Conservation (phyloP, 2,113 vertebrate genomes). For the Anolis sagrei region DNA sequence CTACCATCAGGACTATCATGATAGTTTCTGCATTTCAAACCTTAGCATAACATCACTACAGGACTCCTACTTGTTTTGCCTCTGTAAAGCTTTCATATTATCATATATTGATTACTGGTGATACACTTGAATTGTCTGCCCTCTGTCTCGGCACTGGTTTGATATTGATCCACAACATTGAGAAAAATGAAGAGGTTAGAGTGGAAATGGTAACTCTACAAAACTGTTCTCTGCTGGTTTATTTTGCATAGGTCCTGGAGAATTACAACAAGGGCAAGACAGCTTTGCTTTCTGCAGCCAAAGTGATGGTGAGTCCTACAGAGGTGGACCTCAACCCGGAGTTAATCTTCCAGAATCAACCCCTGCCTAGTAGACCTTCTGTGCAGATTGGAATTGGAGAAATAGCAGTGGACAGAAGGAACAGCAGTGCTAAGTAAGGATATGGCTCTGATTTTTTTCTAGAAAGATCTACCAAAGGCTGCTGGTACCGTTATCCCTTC, state of each 20-base stretch:
- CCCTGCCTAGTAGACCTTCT: conserved; percentile 72
- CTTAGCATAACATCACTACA: too few species aligned
- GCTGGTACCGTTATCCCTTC: background rate
- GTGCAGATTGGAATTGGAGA: conserved; percentile 65
- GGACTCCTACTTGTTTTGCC: background rate
- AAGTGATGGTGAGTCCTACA: conserved; percentile 99
- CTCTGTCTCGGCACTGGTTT: background rate
- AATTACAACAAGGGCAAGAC: conserved; percentile 99
- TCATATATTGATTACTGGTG: background rate
- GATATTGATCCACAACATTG: background rate
- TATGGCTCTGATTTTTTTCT: background rate
- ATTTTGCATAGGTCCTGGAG: conserved; percentile 88
- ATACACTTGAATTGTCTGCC: background rate
- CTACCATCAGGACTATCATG: background rate
- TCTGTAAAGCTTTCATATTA: background rate
- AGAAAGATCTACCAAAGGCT: conserved; percentile 17
- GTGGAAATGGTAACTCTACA: conserved; percentile 2
- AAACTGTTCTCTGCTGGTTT: conserved; percentile 32
- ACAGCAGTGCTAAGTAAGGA: conserved; percentile 91
- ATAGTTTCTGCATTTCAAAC: background rate
- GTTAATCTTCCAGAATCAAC: conserved; percentile 87
- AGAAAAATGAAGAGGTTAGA: background rate
- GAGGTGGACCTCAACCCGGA: conserved; percentile 97
- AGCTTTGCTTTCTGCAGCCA: conserved; percentile 94
- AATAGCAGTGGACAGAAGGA: conserved; percentile 81